Base-by-base conservation (phyloP, 2,888 invertebrate species). In the Bombylius discolor region DNA sequence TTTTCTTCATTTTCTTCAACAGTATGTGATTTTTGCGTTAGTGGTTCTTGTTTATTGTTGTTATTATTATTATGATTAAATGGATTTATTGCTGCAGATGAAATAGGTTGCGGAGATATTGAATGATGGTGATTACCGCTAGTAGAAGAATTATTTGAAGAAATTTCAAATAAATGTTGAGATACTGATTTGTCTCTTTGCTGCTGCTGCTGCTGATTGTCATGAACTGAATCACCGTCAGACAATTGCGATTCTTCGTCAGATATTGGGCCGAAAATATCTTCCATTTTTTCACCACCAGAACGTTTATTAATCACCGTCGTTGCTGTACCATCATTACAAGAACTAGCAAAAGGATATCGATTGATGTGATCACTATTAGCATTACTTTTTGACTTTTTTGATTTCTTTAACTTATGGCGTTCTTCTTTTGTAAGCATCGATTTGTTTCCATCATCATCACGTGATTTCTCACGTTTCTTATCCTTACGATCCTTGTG, bases 251-350 rank as follows among this genome's bases (percentile, higher is more conserved):
- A 66, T 45, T 73, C 70, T 63, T 90, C 87, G 65, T 88, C 91
- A 1, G 91, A 89, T 58, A 90, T 76, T 12, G 89, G 87, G 0
- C 90, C 91, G 72, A 91, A 91, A 59, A 91, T 90, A 63, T 89
- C 89, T 70, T 90, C 89, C 85, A 90, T 87, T 72, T 89, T 87
- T 34, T 83, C 88, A 60, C 88, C 89, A 60, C 88, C 89, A 62
- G 86, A 87, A 59, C 86, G 82, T 64, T 85, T 82, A 53, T 62
- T 55, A 1, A 4, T 42, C 8, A 11, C 4, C 5, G 11, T 4
- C 4, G 45, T n/a, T 65, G 63, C 52, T 76, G 76, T 62, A 68
- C 70, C 23, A 64, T 62, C 53, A 63, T 67, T 58, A 66, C 68
- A 3, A 68, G 64, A 5, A 46, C 46, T 55, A 1, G 45, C 5